These are phyloP conservation scores for Dicranocentrus wangi DNA, from an alignment of 2,888 invertebrate genomes.

Conservation along the genomic window DNA sequence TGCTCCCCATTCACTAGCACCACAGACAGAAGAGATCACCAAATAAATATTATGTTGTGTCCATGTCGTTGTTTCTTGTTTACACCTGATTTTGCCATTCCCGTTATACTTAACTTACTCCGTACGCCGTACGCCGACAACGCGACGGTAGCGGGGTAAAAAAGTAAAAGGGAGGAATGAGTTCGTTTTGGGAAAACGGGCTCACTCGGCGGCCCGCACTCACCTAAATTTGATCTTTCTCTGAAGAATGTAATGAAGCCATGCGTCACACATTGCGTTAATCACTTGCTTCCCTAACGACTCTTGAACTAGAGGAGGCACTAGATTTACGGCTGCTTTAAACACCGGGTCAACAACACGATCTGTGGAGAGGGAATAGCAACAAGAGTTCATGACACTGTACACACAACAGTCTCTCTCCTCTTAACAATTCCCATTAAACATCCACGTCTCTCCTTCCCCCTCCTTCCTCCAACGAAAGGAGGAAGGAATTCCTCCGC, in stretches of 20 bases:
- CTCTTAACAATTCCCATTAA: too few species aligned
- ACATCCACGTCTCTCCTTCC: too few species aligned
- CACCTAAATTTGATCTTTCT: constrained; percentile 86
- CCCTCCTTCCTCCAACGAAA: too few species aligned
- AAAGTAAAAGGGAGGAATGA: too few species aligned
- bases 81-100: too few species aligned
- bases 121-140: too few species aligned
- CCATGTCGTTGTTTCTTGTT: too few species aligned
- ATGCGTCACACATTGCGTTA: constrained; percentile 88
- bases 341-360: constrained; percentile 86
- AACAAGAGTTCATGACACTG: constrained; percentile 5
- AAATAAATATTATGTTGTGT: neutral
- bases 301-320: constrained; percentile 77
- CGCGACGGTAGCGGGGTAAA: too few species aligned
- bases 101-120: too few species aligned
- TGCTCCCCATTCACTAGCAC: constrained; percentile 82
- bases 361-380: constrained; percentile 78
- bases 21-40: constrained; percentile 39
- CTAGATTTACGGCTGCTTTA: constrained; percentile 80
- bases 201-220: constrained; percentile 8
- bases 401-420: too few species aligned
- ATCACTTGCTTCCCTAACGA: constrained; percentile 85
- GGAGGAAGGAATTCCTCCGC: too few species aligned
- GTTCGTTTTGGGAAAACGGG: too few species aligned
- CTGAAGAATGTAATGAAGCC: constrained; percentile 89